Base-by-base conservation (phyloP, 2,797 vertebrate genomes). In the Xenops minutus region DNA sequence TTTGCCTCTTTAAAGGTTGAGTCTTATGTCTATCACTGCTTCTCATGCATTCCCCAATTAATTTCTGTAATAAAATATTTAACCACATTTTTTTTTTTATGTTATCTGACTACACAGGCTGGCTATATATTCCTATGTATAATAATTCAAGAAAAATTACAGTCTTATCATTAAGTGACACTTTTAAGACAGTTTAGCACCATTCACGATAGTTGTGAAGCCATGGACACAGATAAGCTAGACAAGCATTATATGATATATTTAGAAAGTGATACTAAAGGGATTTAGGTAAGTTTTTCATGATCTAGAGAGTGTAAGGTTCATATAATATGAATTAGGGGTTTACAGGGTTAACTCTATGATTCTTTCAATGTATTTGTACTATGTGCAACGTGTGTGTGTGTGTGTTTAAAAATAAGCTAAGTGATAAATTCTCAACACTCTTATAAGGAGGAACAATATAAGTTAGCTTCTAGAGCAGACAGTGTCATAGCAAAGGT, bases 161-260 rank as follows among this genome's bases (percentile, higher is more conserved):
- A 67, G 3, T 72, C 93, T 69, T 93, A 67, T 93, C 62, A 64
- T 75, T 95, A 95, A 94, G 69, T 59, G 92, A 89, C 89, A 83
- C 56, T 94, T 96, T 95, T 87, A 86, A 93, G 48, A 61, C 77
- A 93, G 49, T 87, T 89, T 93, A 63, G 90, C 77, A 67, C 61
- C 88, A 85, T 92, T 82, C 66, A 75, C 39, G 88, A 43, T 89
- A 93, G 82, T 97, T 96, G 72, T 91, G 85, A 97, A 93, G 86
- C 77, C 82, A 52, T 71, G 24, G 78, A 36, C 68, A 77, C 56
- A 89, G 37, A 77, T 16, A 86, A 93, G 24, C 41, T 84, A 75
- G 55, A 79, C 12, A 84, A 79, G 55, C 39, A 85, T 96, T 96
- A 95, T 93, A 62, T 48, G 92, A n/a, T 48, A 29, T 62, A 41